Percentiles rank a stretch among this genome's conserved stretches.
Evolutionary conservation across 2,888 invertebrate species (phyloP).

Genomic region (Zele albiditarsus): DNA sequence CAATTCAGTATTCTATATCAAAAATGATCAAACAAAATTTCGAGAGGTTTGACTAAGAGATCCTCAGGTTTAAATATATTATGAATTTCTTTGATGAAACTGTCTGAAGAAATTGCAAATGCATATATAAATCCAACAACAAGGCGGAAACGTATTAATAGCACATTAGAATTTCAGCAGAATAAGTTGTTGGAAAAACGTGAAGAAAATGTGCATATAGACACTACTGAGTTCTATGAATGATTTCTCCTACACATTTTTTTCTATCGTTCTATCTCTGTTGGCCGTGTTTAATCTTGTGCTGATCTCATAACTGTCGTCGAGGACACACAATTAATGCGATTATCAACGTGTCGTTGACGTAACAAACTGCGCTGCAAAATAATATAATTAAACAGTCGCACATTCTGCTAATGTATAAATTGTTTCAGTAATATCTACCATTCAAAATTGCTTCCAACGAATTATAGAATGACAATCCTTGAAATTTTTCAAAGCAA

Average conservation of each 20-base stretch:
- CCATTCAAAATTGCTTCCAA: not conserved
- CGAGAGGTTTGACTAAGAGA: too few relatives aligned
- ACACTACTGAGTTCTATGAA: not conserved
- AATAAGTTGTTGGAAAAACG: not conserved
- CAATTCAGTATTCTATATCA: too few relatives aligned
- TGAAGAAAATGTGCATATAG: not conserved
- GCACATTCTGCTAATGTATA: not conserved
- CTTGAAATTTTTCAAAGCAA: not conserved
- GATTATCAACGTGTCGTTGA: not conserved
- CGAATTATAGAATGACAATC: not conserved
- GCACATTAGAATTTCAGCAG: not conserved
- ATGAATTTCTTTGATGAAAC: too few relatives aligned
- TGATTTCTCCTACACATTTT: not conserved
- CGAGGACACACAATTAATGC: slow-evolving; percentile 7
- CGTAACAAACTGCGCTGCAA: not conserved
- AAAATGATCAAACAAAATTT: too few relatives aligned
- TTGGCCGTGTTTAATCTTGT: not conserved
- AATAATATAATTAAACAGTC: not conserved
- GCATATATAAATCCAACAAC: too few relatives aligned
- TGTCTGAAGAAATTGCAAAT: too few relatives aligned
- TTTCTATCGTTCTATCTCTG: not conserved
- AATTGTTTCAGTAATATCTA: not conserved
- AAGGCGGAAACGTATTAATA: too few relatives aligned
- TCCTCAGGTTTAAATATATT: too few relatives aligned
- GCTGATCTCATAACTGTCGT: not conserved